phyloP scores from a whole-genome alignment of 2,113 vertebrate species.

The Mionectes macconnelli region DNA sequence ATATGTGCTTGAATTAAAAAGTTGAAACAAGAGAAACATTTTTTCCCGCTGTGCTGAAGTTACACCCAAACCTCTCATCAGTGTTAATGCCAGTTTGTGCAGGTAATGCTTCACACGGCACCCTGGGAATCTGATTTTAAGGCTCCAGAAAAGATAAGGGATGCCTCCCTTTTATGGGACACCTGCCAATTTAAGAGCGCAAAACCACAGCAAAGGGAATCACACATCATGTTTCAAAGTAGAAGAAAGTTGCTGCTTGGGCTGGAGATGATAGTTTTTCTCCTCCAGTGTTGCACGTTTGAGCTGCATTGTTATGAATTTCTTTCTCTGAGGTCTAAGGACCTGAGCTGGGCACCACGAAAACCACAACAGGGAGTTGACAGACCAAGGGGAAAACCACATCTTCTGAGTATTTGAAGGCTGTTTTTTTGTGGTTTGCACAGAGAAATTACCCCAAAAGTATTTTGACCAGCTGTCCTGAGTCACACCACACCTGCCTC shows the following conservation, averaged over 20 bases:
- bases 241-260: background rate
- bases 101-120: conserved; percentile 27
- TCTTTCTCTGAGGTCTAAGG: background rate
- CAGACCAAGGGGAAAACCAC: background rate
- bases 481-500: background rate
- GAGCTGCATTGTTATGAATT: background rate
- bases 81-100: conserved; percentile 48
- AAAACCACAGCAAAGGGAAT: background rate
- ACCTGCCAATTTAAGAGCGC: background rate
- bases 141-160: background rate
- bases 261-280: background rate
- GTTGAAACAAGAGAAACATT: conserved; percentile 31
- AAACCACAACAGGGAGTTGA: background rate
- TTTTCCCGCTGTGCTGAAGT: conserved; percentile 50
- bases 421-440: background rate
- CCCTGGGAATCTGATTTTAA: conserved; percentile 9
- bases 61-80: conserved; percentile 57
- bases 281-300: background rate
- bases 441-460: background rate
- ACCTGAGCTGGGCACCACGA: background rate
- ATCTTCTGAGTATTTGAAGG: background rate
- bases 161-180: background rate
- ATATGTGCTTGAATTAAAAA: conserved; percentile 1
- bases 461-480: background rate
- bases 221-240: background rate